Conservation (phyloP, 1,140 invertebrate genomes). For the Triops cancriformis region DNA sequence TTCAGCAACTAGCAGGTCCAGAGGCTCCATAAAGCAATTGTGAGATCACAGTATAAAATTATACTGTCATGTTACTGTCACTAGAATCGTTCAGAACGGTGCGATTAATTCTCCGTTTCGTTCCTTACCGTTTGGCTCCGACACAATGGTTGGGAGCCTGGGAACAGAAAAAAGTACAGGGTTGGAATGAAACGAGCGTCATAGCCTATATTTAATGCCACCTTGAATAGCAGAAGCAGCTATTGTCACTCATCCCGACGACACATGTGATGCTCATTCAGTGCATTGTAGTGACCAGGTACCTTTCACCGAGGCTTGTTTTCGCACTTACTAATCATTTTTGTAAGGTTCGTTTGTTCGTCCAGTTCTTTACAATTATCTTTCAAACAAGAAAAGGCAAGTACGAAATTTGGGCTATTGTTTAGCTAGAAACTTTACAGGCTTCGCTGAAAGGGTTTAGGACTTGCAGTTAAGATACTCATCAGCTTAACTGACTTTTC, state of each 20-base stretch:
- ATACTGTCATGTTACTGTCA: slow-evolving; percentile 6
- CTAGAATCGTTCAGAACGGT: neutral
- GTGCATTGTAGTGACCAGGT: neutral
- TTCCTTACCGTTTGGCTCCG: neutral
- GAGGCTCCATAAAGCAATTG: neutral
- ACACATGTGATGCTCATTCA: neutral
- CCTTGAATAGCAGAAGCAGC: neutral
- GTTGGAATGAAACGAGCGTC: neutral
- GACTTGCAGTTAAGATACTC: neutral
- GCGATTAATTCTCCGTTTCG: neutral
- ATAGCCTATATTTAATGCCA: neutral
- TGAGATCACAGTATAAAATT: neutral
- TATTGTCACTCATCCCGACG: neutral
- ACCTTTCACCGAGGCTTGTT: neutral
- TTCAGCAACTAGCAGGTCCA: neutral
- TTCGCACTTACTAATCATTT: neutral
- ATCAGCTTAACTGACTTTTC: neutral
- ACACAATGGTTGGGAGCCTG: neutral
- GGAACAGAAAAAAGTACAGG: neutral
- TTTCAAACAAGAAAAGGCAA: neutral
- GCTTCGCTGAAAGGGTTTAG: neutral
- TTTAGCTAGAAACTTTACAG: neutral
- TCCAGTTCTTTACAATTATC: neutral
- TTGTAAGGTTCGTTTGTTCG: neutral
- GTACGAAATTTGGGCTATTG: neutral